Evolutionary conservation across 92 coral and sea anemone species (phyloP), one percentile per base, ranked within the genome.

Genomic region (Zoanthus sansibaricus): DNA sequence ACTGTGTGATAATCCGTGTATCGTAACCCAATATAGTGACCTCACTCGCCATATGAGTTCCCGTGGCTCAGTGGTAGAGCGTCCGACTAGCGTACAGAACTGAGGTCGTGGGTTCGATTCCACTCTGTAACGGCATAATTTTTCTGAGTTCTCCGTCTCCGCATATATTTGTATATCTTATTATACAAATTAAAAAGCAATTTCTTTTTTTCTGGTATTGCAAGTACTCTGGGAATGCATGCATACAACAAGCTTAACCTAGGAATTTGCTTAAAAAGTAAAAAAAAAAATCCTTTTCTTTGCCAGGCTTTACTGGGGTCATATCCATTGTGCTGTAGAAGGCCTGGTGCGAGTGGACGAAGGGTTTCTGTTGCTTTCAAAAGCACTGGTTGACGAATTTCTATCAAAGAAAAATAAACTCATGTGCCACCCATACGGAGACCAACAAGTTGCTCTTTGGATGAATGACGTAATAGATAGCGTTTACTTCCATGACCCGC

Each of bases 311-410:
- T 97, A 95, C 69, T 97, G 99, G 99, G 99, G 99, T 1, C 92
- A 95, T 51, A 87, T 93, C 52, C 98, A 97, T 82, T 97, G 99
- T 70, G 90, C 78, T 52, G 88, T 91, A 5, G 93, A 92, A 71
- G 99, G 99, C 32, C 94, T 94, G 83, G 94, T 97, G 0, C 94
- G 99, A 47, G 93, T 93, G 48, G 99, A 97, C 82, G 99, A 97
- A 30, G 99, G 98, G 7, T 97, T 97, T 76, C 83, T 97, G 37
- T 78, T 97, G 64, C 86, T 97, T 44, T 92, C 96, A 49, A 86
- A 78, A n/a, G 96, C 92, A 54, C 87, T 97, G 55, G 93, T 92
- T 1, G 87, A 83, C 70, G 97, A 93, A 69, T 97, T 97, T 64
- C 84, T 94, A 56, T 51, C 89, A 20, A 91, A 87, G 47, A 93